Percentiles rank a stretch among this genome's conserved stretches.
These are phyloP conservation scores for Neodontobutis hainanensis DNA, from an alignment of 2,113 vertebrate species.

Conservation along the genomic window DNA sequence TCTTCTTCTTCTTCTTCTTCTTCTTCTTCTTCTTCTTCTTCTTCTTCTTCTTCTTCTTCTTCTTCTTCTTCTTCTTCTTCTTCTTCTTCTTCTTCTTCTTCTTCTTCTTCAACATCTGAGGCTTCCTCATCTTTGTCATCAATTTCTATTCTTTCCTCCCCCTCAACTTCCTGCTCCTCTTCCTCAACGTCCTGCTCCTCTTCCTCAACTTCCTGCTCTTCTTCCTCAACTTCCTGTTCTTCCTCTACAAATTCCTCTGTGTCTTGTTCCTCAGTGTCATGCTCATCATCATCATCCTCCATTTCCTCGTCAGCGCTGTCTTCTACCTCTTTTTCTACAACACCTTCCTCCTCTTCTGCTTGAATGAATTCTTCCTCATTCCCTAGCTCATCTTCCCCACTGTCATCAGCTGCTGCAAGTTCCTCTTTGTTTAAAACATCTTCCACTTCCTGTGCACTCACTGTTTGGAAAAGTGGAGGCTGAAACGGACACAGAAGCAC, in stretches of 20 bases:
- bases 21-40: slow-evolving; percentile 10
- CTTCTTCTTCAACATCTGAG: background rate
- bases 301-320: background rate
- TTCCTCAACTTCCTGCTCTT: background rate
- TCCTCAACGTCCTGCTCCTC: background rate
- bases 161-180: background rate
- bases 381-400: background rate
- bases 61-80: background rate
- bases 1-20: background rate
- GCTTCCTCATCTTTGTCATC: background rate
- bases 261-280: background rate
- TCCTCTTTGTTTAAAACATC: slow-evolving; percentile 6
- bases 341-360: background rate
- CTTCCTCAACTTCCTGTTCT: background rate
- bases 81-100: background rate
- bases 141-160: background rate
- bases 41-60: slow-evolving; percentile 6
- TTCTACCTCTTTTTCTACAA: background rate
- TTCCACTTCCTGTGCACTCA: slow-evolving; percentile 19
- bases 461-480: slow-evolving; percentile 16
- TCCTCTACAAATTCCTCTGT: background rate
- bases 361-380: background rate
- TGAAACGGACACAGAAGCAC: slow-evolving; percentile 63
- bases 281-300: background rate
- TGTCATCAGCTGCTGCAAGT: background rate